Evolutionary conservation across 1,140 invertebrate genomes (phyloP), one percentile per base, ranked within the genome.

Genomic region (Adelges cooleyi): DNA sequence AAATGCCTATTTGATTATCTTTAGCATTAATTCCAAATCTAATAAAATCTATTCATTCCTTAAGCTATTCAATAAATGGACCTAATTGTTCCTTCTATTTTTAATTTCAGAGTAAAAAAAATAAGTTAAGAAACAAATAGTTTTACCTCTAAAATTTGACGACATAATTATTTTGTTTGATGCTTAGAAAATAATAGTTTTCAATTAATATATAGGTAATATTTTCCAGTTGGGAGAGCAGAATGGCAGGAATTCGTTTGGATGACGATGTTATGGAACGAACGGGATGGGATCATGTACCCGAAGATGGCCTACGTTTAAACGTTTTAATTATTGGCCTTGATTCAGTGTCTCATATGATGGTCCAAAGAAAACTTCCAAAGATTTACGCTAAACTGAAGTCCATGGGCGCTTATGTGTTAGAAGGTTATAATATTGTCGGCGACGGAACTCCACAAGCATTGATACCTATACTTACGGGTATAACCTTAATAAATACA

Each of bases 401-500:
- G 13, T 73, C 77, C 8, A 73, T 95, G n/a, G 76, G 81, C 22
- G 83, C 83, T 4, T 75, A 83, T 13, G 78, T 92, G 6, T 73
- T 95, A 1, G 78, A 90, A 71, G 88, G 89, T 67, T 81, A 92
- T 69, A 95, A 95, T 71, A 94, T 95, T 62, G 85, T 96, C 2
- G 93, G 93, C 0, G 94, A 97, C 76, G 93, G 93, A 0, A 96
- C 93, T 0, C 90, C 92, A 0, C 91, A 95, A 70, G 91, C 93
- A 0, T 75, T 95, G 18, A 89, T 95, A 40, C 93, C 93, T 0
- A 86, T 97, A 48, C 76, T 97, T 0, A 95, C 92, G 0, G 89
- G 89, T 15, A n/a, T n/a, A n/a, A n/a, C n/a, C n/a, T n/a, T n/a
- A n/a, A n/a, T n/a, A n/a, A n/a, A n/a, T n/a, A n/a, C n/a, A n/a